Evolutionary conservation across 35 echinoderm and acorn worm species (phyloP).

Genomic region (Lytechinus pictus): DNA sequence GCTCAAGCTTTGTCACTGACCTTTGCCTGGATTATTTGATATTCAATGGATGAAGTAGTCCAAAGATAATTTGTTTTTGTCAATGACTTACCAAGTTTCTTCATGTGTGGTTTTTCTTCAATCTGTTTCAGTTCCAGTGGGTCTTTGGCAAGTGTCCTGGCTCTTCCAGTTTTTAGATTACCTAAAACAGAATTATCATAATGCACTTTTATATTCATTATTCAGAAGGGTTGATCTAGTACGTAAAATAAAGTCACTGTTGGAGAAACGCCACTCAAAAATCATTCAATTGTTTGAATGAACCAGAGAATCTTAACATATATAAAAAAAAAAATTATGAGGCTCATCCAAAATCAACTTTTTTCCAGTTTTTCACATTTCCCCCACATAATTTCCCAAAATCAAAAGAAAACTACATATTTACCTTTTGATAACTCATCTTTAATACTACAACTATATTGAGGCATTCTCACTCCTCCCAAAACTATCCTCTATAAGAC

Average conservation of each 20-base stretch:
- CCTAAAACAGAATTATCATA: constrained; percentile 49
- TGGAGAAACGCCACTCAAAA: not conserved
- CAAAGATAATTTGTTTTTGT: not conserved
- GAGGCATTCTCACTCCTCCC: too few species aligned
- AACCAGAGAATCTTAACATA: not conserved
- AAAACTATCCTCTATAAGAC: too few species aligned
- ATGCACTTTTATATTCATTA: not conserved
- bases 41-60: not conserved
- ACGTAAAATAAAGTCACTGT: not conserved
- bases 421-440: too few species aligned
- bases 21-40: too few species aligned
- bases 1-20: too few species aligned
- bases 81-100: constrained; percentile 6
- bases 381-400: too few species aligned
- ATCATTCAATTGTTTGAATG: not conserved
- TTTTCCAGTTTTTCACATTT: too few species aligned
- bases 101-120: constrained; percentile 62
- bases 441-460: too few species aligned
- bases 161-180: constrained; percentile 62
- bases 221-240: not conserved
- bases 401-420: too few species aligned
- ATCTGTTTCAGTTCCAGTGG: constrained; percentile 77
- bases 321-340: too few species aligned
- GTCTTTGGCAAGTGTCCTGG: constrained; percentile 82
- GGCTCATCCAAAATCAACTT: too few species aligned